Evolutionary conservation across 2,113 vertebrate genomes (phyloP).

Genomic region (Takifugu bimaculatus): DNA sequence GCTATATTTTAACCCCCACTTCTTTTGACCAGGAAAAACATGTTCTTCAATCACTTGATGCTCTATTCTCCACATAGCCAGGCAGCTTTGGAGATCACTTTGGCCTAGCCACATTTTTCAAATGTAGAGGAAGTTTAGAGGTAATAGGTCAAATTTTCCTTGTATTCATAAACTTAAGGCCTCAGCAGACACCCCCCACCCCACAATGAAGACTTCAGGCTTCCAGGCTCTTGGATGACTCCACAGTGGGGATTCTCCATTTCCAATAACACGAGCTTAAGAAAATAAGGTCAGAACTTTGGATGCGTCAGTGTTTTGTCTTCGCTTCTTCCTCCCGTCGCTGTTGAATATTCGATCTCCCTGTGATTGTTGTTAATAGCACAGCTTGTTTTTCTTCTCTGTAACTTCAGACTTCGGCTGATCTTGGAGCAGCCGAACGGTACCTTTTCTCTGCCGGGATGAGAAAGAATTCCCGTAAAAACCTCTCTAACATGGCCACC

Average conservation of each 20-base stretch:
- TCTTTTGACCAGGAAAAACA: neutral
- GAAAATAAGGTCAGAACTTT: too few relatives aligned
- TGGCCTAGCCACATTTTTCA: neutral
- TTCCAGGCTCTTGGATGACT: too few relatives aligned
- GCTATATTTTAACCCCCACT: too few relatives aligned
- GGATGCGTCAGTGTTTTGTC: too few relatives aligned
- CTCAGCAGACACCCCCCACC: neutral
- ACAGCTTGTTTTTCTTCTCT: neutral
- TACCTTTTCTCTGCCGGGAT: neutral
- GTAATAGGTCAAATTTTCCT: neutral
- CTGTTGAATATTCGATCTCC: too few relatives aligned
- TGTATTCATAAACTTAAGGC: neutral
- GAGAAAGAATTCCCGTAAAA: constrained; percentile 19
- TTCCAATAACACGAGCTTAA: too few relatives aligned
- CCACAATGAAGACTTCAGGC: neutral
- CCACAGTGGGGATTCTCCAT: too few relatives aligned
- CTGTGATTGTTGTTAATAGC: neutral
- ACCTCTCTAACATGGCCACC: constrained; percentile 15
- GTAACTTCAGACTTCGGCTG: neutral
- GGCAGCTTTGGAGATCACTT: neutral
- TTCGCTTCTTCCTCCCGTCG: too few relatives aligned
- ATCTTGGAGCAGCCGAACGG: neutral
- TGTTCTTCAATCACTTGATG: neutral
- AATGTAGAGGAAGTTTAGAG: neutral
- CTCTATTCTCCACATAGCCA: neutral